Percentiles rank a stretch among this genome's conserved stretches.
Evolutionary conservation across 2,888 invertebrate genomes (phyloP).

Genomic region (Koerneria pararmatus): DNA sequence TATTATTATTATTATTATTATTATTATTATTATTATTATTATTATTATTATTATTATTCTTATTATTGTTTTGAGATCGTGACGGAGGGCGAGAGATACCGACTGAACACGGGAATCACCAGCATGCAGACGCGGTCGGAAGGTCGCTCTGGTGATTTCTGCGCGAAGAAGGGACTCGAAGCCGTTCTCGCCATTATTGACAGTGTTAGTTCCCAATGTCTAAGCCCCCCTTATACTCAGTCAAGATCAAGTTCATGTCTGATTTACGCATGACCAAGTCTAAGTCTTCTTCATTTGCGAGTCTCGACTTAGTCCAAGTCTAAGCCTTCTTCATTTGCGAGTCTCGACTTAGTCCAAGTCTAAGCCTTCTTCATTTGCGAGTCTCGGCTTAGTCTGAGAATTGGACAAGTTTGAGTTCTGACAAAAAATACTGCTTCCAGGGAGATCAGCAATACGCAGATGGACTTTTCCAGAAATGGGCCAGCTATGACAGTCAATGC

Average conservation of each 20-base stretch:
- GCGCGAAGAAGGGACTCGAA: constrained; percentile 18
- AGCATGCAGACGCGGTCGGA: constrained; percentile 20
- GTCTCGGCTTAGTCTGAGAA: too few relatives aligned
- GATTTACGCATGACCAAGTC: too few relatives aligned
- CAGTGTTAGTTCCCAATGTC: not conserved
- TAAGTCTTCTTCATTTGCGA: too few relatives aligned
- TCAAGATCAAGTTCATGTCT: too few relatives aligned
- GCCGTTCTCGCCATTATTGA: constrained; percentile 12
- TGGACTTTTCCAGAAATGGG: constrained; percentile 4
- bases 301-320: too few relatives aligned
- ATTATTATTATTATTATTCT: too few relatives aligned
- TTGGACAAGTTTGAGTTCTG: not conserved
- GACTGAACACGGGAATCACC: constrained; percentile 16
- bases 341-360: too few relatives aligned
- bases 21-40: too few relatives aligned
- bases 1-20: too few relatives aligned
- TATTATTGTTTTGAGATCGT: constrained; percentile 1
- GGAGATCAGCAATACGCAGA: constrained; percentile 16
- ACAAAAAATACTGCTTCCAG: not conserved
- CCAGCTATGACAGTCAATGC: constrained; percentile 15
- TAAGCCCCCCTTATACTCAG: too few relatives aligned
- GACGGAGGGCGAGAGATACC: constrained; percentile 16
- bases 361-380: too few relatives aligned
- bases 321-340: too few relatives aligned
- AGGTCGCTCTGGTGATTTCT: constrained; percentile 14